These are phyloP conservation scores for Stichopus chloronotus DNA, from an alignment of 35 echinoderm and acorn worm genomes.

Conservation along the genomic window DNA sequence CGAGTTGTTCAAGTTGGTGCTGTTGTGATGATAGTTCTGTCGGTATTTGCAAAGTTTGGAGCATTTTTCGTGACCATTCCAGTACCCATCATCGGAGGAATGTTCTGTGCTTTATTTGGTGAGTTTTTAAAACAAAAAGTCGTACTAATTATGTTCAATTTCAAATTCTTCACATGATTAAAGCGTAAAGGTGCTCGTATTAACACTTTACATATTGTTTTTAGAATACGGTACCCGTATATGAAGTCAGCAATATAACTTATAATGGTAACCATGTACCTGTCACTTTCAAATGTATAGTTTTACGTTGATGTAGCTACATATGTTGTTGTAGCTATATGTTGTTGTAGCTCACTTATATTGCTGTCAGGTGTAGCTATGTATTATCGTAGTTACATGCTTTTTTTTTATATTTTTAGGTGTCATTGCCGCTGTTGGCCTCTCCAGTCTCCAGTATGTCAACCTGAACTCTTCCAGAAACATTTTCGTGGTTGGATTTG, in stretches of 20 bases:
- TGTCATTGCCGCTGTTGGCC: constrained; percentile 81
- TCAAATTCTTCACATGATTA: not conserved
- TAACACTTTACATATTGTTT: not conserved
- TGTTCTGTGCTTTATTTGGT: constrained; percentile 32
- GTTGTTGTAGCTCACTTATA: not conserved
- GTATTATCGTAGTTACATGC: not conserved
- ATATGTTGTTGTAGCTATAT: not conserved
- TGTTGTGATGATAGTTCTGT: constrained; percentile 11
- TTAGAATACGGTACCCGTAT: not conserved
- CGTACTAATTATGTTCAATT: not conserved
- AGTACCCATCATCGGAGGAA: constrained; percentile 50
- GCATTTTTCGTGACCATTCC: constrained; percentile 53
- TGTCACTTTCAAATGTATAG: no score
- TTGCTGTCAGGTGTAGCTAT: not conserved
- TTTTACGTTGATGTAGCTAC: not conserved
- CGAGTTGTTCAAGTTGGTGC: constrained; percentile 44
- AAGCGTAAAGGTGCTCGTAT: not conserved
- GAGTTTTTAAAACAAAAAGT: not conserved
- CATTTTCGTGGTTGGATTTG: constrained; percentile 77
- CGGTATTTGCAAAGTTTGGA: constrained; percentile 41
- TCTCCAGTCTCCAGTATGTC: constrained; percentile 89
- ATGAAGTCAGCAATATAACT: not conserved
- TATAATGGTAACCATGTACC: not conserved
- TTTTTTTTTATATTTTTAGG: constrained; percentile 56
- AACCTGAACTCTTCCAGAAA: constrained; percentile 87